Base-by-base conservation (phyloP, 2,113 vertebrate species). In the Phodopus roborovskii region DNA sequence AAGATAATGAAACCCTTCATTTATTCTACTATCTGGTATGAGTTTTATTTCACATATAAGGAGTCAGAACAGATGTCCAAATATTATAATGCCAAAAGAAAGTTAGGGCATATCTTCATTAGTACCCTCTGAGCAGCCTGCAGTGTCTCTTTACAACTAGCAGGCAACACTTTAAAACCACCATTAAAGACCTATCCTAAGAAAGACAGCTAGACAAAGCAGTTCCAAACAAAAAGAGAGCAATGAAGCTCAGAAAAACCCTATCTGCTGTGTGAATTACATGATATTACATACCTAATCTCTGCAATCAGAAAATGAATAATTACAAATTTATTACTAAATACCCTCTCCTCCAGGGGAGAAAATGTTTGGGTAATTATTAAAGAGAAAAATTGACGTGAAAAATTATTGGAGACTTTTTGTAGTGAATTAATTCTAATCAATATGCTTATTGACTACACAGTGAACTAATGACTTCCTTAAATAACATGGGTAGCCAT, bases 31-130 rank as follows among this genome's bases (percentile, higher is more conserved):
- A 98, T 98, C 97, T 98, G 82, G 92, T 97, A 97, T 96, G 96
- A 97, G 95, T 97, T 98, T 98, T 98, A 97, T 95, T 98, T 98
- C 98, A 97, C 98, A 98, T 98, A 97, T 97, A 98, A 98, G 97
- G 92, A 99, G 98, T 98, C 97, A 98, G 97, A 98, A 99, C 98
- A 99, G 98, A 99, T 99, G 98, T 98, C 98, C 98, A 98, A 98
- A 98, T 98, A 98, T 97, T 98, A 96, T 97, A 98, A 98, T 98
- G 98, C 98, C 98, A 98, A 98, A 97, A 98, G 97, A 98, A 98
- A 99, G 98, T 98, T 98, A 98, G 98, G 98, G 97, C 98, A 98
- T 97, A 98, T 98, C 98, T 97, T 98, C 98, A 98, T 98, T 98
- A 98, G 98, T 98, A 98, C 96, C 97, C 97, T 94, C 90, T 87